Evolutionary conservation across 2,888 invertebrate genomes (phyloP).

Genomic region (Cheilosia grossa): DNA sequence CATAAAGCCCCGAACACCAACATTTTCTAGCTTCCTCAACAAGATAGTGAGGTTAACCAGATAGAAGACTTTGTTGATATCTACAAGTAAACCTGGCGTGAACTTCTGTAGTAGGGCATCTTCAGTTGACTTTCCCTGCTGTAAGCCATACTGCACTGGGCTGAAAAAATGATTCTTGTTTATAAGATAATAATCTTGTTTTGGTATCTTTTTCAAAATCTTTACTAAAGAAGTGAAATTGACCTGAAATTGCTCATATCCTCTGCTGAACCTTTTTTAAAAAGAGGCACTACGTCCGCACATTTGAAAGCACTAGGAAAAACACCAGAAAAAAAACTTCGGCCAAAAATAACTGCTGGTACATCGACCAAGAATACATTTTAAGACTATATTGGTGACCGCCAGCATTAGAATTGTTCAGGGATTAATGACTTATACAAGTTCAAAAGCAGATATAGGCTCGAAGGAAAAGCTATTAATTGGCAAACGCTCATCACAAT

Average conservation of each 20-base stretch:
- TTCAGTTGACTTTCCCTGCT: constrained; percentile 14
- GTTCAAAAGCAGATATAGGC: neutral
- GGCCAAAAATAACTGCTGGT: neutral
- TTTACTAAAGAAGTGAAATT: no score
- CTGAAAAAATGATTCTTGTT: constrained; percentile 14
- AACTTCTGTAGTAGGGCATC: neutral
- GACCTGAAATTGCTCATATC: no score
- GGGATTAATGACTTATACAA: neutral
- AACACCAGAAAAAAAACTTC: neutral
- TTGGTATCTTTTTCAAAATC: constrained; percentile 31
- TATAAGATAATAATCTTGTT: constrained; percentile 6
- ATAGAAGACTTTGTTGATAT: no score
- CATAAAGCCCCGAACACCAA: no score
- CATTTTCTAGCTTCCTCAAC: no score
- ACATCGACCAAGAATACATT: neutral
- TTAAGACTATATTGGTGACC: neutral
- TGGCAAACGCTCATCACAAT: no score
- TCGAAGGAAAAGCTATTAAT: neutral
- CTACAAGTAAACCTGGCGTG: no score
- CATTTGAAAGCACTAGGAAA: constrained; percentile 27
- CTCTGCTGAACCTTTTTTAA: no score
- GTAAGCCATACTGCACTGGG: constrained; percentile 10
- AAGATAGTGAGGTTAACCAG: no score
- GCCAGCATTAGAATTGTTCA: neutral
- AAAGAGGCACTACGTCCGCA: constrained; percentile 21